A percentile compares a stretch with the other conserved stretches of the same genome.
Evolutionary conservation across 2,888 invertebrate species (phyloP).

Genomic region (Drosophila algonquin): DNA sequence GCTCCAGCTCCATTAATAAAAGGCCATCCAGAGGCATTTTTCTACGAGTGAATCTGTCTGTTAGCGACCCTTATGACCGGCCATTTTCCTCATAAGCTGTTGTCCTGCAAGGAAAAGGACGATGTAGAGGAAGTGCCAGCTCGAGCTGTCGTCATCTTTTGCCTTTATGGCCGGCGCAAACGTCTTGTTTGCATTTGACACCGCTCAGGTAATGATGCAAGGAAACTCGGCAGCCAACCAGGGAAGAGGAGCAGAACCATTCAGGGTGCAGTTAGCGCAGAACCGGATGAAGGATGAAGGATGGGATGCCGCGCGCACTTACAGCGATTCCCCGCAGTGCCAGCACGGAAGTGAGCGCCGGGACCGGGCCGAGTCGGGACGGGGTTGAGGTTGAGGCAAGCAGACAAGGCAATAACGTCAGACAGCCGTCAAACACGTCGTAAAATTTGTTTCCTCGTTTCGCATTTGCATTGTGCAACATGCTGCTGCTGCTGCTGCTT

Average conservation of each 20-base stretch:
- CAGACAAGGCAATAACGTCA: constrained; percentile 35
- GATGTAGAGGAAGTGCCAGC: constrained; percentile 6
- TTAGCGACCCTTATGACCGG: constrained; percentile 21
- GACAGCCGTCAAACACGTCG: constrained; percentile 82
- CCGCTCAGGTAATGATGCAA: constrained; percentile 79
- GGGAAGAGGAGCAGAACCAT: constrained; percentile 19
- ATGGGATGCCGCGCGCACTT: constrained; percentile 23
- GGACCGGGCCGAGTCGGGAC: constrained; percentile 8
- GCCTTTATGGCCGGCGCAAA: constrained; percentile 76
- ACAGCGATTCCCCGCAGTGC: constrained; percentile 32
- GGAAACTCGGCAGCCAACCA: constrained; percentile 59
- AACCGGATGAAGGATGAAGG: constrained; percentile 13
- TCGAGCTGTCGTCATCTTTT: constrained; percentile 55
- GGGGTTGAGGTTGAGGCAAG: constrained; percentile 16
- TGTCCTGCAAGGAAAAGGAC: neutral
- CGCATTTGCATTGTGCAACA: constrained; percentile 70
- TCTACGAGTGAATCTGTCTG: neutral
- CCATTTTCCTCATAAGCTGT: constrained; percentile 24
- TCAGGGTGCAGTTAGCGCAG: constrained; percentile 10
- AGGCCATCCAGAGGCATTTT: neutral
- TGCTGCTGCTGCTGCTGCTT: constrained; percentile 11
- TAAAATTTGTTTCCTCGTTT: constrained; percentile 78
- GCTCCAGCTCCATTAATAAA: too few relatives aligned
- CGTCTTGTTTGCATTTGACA: constrained; percentile 70
- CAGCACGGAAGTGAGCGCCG: constrained; percentile 69